A percentile compares a stretch with the other conserved stretches of the same genome.
Evolutionary conservation across 2,888 invertebrate genomes (phyloP).

Genomic region (Celastrina argiolus): DNA sequence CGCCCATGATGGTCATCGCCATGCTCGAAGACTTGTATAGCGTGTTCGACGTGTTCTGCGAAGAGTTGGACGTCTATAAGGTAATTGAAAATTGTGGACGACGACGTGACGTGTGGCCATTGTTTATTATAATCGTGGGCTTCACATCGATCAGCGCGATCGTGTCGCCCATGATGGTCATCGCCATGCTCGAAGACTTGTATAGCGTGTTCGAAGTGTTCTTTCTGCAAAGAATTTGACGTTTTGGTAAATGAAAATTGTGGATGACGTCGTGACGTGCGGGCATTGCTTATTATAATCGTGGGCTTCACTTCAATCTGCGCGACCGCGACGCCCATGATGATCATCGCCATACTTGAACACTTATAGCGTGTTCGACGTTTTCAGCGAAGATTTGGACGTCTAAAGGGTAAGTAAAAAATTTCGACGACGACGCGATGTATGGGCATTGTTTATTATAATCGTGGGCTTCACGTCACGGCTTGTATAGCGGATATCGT

Average conservation of each 20-base stretch:
- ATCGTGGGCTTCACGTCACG: constrained; percentile 97
- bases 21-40: constrained; percentile 96
- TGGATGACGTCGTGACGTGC: too few species aligned
- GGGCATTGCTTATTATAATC: too few species aligned
- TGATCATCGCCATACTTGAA: constrained; percentile 96
- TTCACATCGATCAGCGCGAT: constrained; percentile 97
- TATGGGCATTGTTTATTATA: too few species aligned
- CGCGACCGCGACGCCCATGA: constrained; percentile 95
- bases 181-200: constrained; percentile 94
- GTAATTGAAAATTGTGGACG: constrained; percentile 57
- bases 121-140: too few species aligned
- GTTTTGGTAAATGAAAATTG: constrained; percentile 83
- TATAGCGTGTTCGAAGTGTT: constrained; percentile 96
- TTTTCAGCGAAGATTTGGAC: constrained; percentile 93
- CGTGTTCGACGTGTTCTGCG: constrained; percentile 94
- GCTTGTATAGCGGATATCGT: too few species aligned
- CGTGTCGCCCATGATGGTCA: constrained; percentile 96
- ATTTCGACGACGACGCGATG: too few species aligned
- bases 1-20: constrained; percentile 96
- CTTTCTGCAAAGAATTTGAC: constrained; percentile 93
- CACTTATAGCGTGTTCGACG: constrained; percentile 96
- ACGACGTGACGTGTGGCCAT: too few species aligned
- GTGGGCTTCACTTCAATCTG: constrained; percentile 98
- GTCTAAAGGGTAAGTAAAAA: constrained; percentile 86
- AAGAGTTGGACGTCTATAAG: constrained; percentile 96